Percentiles rank a stretch among this genome's conserved stretches.
phyloP scores from a whole-genome alignment of 1,140 invertebrate genomes.

The Callitettix versicolor region DNA sequence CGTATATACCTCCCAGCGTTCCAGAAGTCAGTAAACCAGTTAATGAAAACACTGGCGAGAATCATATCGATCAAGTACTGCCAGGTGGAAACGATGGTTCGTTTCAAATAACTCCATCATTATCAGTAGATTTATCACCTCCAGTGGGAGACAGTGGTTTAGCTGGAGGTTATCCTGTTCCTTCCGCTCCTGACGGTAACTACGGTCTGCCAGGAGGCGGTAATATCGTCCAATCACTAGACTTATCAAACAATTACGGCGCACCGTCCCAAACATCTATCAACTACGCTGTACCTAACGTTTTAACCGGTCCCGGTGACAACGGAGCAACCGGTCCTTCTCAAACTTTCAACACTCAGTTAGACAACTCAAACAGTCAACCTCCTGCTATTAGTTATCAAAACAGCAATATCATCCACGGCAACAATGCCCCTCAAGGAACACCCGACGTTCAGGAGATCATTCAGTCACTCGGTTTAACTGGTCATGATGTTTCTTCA shows the following conservation, averaged over 20 bases:
- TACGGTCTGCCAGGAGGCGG: background rate
- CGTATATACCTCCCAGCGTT: conserved; percentile 53
- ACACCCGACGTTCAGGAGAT: conserved; percentile 20
- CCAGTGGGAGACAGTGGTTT: conserved; percentile 15
- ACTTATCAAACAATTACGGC: conserved; percentile 10
- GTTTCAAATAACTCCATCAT: conserved; percentile 15
- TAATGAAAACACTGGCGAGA: conserved; percentile 24
- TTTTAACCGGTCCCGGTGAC: no score
- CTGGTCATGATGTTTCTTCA: conserved; percentile 8
- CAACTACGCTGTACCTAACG: conserved; percentile 4
- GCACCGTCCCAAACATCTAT: conserved; percentile 10
- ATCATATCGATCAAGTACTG: conserved; percentile 26
- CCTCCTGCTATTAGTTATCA: conserved; percentile 7
- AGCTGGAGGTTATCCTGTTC: background rate
- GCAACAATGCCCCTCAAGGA: background rate
- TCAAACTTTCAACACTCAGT: no score
- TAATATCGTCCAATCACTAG: conserved; percentile 8
- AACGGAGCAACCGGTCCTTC: no score
- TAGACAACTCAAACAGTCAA: background rate
- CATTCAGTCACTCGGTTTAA: conserved; percentile 21
- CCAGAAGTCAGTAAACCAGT: conserved; percentile 35
- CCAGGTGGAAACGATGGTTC: conserved; percentile 9
- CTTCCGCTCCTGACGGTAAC: background rate
- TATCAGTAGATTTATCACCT: conserved; percentile 18
- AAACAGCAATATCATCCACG: conserved; percentile 6